Percentiles rank a stretch among this genome's conserved stretches.
Evolutionary conservation across 2,888 invertebrate genomes (phyloP).

Genomic region (Eilema depressum): DNA sequence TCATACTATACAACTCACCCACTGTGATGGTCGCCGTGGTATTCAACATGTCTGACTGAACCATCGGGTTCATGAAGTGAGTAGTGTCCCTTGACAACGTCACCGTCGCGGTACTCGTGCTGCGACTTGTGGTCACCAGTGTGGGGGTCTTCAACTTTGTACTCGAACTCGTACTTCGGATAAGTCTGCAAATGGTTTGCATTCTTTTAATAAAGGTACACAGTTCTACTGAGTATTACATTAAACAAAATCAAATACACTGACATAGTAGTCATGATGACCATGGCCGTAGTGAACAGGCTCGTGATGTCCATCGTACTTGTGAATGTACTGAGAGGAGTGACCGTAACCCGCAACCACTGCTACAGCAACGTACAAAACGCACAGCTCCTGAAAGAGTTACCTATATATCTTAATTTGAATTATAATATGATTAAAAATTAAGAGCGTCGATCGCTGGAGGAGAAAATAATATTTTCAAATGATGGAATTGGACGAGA

Average conservation of each 20-base stretch:
- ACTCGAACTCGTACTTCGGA: slow-evolving; percentile 55
- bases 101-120: slow-evolving; percentile 81
- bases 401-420: too few species aligned
- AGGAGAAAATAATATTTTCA: too few species aligned
- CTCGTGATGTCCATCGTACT: slow-evolving; percentile 67
- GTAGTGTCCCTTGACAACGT: slow-evolving; percentile 69
- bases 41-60: slow-evolving; percentile 81
- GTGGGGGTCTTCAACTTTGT: slow-evolving; percentile 71
- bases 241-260: slow-evolving; percentile 10
- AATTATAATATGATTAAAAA: too few species aligned
- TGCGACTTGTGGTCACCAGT: slow-evolving; percentile 84
- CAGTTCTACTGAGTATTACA: neutral
- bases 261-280: slow-evolving; percentile 47
- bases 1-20: slow-evolving; percentile 5
- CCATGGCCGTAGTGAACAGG: slow-evolving; percentile 59
- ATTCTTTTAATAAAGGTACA: neutral
- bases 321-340: slow-evolving; percentile 54
- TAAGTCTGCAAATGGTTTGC: slow-evolving; percentile 38
- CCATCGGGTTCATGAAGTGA: slow-evolving; percentile 81
- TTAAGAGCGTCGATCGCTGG: too few species aligned
- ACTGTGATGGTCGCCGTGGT: slow-evolving; percentile 69
- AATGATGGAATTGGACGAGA: neutral
- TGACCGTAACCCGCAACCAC: slow-evolving; percentile 35
- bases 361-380: slow-evolving; percentile 24
- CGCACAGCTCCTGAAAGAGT: slow-evolving; percentile 31